Evolutionary conservation across 2,888 invertebrate species (phyloP).

Genomic region (Pinctada fucata): DNA sequence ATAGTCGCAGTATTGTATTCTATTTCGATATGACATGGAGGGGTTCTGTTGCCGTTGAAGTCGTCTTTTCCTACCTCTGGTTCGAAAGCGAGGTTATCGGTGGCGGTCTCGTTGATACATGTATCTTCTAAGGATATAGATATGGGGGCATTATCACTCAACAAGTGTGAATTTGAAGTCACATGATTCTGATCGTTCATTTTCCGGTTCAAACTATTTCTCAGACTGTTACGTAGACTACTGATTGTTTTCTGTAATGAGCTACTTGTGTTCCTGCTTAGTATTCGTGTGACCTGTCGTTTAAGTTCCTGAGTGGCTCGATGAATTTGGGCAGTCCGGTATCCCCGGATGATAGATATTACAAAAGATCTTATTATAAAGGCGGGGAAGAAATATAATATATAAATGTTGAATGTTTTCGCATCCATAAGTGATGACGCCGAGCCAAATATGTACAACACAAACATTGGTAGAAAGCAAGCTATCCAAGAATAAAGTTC

Average conservation of each 20-base stretch:
- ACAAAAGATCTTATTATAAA: slow-evolving; percentile 61
- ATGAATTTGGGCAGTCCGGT: slow-evolving; percentile 28
- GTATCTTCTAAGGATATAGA: neutral
- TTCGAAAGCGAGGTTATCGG: neutral
- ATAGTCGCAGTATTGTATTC: too few relatives aligned
- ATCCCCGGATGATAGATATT: slow-evolving; percentile 18
- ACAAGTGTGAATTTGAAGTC: neutral
- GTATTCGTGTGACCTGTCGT: slow-evolving; percentile 10
- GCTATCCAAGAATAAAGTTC: slow-evolving; percentile 56
- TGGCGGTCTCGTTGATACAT: neutral
- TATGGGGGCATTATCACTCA: neutral
- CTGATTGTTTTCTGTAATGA: slow-evolving; percentile 2
- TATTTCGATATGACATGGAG: too few relatives aligned
- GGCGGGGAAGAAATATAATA: slow-evolving; percentile 58
- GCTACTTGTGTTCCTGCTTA: neutral
- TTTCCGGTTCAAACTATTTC: neutral
- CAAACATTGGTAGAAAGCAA: slow-evolving; percentile 59
- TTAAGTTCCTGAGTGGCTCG: slow-evolving; percentile 2
- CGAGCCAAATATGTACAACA: slow-evolving; percentile 51
- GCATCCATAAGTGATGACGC: slow-evolving; percentile 11
- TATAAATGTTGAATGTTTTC: slow-evolving; percentile 38
- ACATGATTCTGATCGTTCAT: neutral
- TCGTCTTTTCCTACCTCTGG: neutral
- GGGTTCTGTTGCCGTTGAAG: neutral
- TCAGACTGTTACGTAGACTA: neutral